phyloP scores from a whole-genome alignment of 2,888 invertebrate species.

The Euzophera pinguis region DNA sequence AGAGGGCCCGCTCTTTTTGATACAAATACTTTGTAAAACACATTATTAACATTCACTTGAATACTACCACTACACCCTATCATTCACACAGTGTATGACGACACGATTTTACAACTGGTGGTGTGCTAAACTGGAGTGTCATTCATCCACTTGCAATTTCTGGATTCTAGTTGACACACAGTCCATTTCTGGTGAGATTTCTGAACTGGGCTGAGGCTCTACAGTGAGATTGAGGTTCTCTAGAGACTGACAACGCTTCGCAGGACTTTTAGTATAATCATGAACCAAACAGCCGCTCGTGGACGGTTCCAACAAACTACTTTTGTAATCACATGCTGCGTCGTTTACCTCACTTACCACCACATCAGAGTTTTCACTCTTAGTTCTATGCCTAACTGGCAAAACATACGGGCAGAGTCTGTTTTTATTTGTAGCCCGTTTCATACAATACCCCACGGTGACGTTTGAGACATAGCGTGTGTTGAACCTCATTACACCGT shows the following conservation, averaged over 20 bases:
- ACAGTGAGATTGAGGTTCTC: conserved; percentile 75
- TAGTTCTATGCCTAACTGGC: conserved; percentile 79
- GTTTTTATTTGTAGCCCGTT: conserved; percentile 72
- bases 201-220: conserved; percentile 52
- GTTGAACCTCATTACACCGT: conserved; percentile 77
- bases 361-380: conserved; percentile 82
- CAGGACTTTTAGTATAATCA: conserved; percentile 49
- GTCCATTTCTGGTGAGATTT: conserved; percentile 78
- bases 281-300: conserved; percentile 53
- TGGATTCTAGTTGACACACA: conserved; percentile 82
- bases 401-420: conserved; percentile 80
- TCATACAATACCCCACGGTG: conserved; percentile 81
- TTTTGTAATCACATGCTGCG: conserved; percentile 49
- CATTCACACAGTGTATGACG: conserved; percentile 32
- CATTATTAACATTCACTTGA: conserved; percentile 50
- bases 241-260: conserved; percentile 81
- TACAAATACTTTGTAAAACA: conserved; percentile 63
- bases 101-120: conserved; percentile 31
- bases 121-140: conserved; percentile 40
- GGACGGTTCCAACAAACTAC: conserved; percentile 60
- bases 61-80: conserved; percentile 45
- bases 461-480: conserved; percentile 82
- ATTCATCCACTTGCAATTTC: conserved; percentile 81
- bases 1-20: conserved; percentile 30
- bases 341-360: conserved; percentile 58